Evolutionary conservation across 2,113 vertebrate species (phyloP), one percentile per base, ranked within the genome.

Genomic region (Tinamus guttatus): DNA sequence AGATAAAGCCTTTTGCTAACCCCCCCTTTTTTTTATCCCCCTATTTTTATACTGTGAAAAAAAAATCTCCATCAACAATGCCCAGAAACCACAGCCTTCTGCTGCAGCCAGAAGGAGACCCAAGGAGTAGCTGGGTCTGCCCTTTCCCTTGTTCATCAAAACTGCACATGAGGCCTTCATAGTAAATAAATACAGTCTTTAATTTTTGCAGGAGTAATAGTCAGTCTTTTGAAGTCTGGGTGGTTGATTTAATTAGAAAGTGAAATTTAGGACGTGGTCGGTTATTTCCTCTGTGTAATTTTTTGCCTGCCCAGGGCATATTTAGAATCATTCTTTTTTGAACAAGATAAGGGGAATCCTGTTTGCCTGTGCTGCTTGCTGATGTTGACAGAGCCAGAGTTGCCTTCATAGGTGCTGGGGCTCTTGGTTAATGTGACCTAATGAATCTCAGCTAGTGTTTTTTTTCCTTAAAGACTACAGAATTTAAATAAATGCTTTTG

Each of bases 51-150:
- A n/a, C n/a, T n/a, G n/a, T n/a, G 34, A 49, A 87, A 82, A 32
- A 74, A 91, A 90, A 89, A 51, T 74, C 51, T 75, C 52, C 11
- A 87, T 94, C 81, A 92, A 93, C 90, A 96, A 95, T 95, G 94
- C 62, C 92, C 88, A 43, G 58, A 73, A 93, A 84, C 64, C n/a
- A 89, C 85, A 94, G 20, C 56, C 71, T 91, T 70, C 85, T 90
- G 85, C 51, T 30, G 58, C 24, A 56, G 38, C 25, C 81, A 67
- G 77, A 86, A 85, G 15, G 8, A 54, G 7, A 28, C 52, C 82
- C n/a, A 54, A 2, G 10, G 19, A 43, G 9, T 36, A 9, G 30
- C 87, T 80, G 38, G 13, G 2, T 32, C 70, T 77, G 7, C 58
- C 41, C 38, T 49, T 49, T 27, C 24, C 54, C 3, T 45, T 28